phyloP scores from a whole-genome alignment of 2,797 vertebrate species.

The Spheniscus humboldti region DNA sequence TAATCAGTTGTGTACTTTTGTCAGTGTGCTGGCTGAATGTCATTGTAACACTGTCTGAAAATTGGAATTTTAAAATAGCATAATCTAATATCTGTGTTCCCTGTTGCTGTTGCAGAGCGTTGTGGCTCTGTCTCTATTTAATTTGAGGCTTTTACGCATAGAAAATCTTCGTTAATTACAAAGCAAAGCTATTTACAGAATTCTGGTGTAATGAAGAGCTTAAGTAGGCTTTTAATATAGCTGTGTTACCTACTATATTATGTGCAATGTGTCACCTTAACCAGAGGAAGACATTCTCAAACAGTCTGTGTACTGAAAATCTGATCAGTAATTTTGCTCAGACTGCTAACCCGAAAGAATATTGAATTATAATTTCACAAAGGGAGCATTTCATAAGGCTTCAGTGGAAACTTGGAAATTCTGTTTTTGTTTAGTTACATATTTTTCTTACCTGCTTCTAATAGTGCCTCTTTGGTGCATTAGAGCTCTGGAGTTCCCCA shows the following conservation, averaged over 20 bases:
- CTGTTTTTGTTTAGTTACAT: not conserved
- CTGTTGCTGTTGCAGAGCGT: not conserved
- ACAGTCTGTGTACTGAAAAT: not conserved
- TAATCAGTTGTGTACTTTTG: not conserved
- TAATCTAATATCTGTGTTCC: not conserved
- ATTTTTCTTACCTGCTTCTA: slow-evolving; percentile 25
- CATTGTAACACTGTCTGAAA: not conserved
- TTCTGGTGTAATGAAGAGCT: slow-evolving; percentile 28
- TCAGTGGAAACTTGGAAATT: slow-evolving; percentile 14
- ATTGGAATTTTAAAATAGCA: not conserved
- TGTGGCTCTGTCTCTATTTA: not conserved
- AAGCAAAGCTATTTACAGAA: slow-evolving; percentile 24
- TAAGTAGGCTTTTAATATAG: slow-evolving; percentile 56
- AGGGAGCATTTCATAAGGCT: slow-evolving; percentile 32
- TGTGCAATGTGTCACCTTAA: not conserved
- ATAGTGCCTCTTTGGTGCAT: not conserved
- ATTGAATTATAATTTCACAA: slow-evolving; percentile 36
- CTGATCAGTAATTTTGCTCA: slow-evolving; percentile 31
- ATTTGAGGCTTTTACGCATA: not conserved
- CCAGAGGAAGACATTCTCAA: slow-evolving; percentile 39
- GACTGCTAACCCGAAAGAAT: slow-evolving; percentile 31
- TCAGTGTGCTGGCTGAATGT: not conserved
- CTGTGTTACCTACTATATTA: not conserved
- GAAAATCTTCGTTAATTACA: not conserved
- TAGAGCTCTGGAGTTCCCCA: slow-evolving; percentile 3